phyloP scores from a whole-genome alignment of 2,113 vertebrate genomes.

The Cricetomys ansorgei region DNA sequence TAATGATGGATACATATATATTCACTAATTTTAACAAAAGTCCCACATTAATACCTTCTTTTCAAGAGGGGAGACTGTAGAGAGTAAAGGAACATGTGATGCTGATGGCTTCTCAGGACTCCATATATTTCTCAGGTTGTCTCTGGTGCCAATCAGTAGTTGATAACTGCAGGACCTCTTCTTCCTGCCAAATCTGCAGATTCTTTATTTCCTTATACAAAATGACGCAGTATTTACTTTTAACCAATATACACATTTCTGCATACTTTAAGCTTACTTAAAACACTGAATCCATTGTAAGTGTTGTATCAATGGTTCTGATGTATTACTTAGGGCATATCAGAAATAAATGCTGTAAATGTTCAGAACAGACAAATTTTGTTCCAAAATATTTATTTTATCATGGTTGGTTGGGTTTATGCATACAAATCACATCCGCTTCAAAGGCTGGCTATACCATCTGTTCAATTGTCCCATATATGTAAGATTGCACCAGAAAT shows the following conservation, averaged over 20 bases:
- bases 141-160: background rate
- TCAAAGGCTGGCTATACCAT: background rate
- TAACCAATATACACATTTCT: background rate
- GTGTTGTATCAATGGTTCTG: background rate
- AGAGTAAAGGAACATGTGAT: fast-evolving
- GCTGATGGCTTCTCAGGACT: background rate
- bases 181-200: background rate
- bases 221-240: background rate
- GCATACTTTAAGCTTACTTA: background rate
- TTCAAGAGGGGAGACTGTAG: background rate
- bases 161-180: too few relatives aligned
- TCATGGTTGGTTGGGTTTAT: background rate
- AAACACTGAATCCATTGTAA: background rate
- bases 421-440: background rate
- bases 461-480: background rate
- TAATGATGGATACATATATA: background rate
- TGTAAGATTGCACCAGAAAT: background rate
- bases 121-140: background rate
- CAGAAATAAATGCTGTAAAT: background rate
- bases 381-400: background rate
- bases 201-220: background rate
- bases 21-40: background rate
- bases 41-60: background rate
- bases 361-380: background rate
- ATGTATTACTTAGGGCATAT: background rate